phyloP scores from a whole-genome alignment of 2,888 invertebrate species.

The Heteromyza rotundicornis region DNA sequence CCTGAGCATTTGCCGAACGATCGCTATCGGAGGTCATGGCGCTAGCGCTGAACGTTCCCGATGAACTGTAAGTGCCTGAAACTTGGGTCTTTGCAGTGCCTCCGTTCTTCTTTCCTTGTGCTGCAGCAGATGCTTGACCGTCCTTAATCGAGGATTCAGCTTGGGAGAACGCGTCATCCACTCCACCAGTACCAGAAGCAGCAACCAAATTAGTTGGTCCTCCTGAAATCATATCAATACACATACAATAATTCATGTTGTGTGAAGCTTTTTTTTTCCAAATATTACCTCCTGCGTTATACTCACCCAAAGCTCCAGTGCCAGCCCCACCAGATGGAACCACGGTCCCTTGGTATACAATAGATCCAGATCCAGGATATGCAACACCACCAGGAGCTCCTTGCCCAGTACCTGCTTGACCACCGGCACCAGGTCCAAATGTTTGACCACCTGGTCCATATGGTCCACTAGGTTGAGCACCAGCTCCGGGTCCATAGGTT shows the following conservation, averaged over 20 bases:
- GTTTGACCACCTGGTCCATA: constrained; percentile 6
- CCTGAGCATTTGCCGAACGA: constrained; percentile 71
- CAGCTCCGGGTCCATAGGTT: constrained; percentile 16
- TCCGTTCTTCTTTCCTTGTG: constrained; percentile 77
- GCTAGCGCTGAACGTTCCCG: constrained; percentile 82
- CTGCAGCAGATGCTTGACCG: constrained; percentile 77
- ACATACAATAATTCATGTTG: neutral
- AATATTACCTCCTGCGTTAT: constrained; percentile 10
- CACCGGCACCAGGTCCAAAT: constrained; percentile 33
- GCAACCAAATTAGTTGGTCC: constrained; percentile 28
- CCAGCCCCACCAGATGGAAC: constrained; percentile 16
- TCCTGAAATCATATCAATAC: constrained; percentile 26
- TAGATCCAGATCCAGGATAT: constrained; percentile 20
- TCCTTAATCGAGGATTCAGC: constrained; percentile 67
- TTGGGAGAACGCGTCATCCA: constrained; percentile 77
- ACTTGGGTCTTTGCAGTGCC: constrained; percentile 84
- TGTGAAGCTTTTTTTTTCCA: neutral
- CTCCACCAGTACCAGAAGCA: constrained; percentile 36
- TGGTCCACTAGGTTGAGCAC: neutral
- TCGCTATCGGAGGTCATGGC: constrained; percentile 79
- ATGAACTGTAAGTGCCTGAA: constrained; percentile 77
- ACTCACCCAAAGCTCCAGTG: constrained; percentile 24
- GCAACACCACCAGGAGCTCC: constrained; percentile 19
- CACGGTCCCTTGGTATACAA: neutral
- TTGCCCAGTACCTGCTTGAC: constrained; percentile 28